phyloP scores from a whole-genome alignment of 1,140 invertebrate species.

The Bradynema listronoti region DNA sequence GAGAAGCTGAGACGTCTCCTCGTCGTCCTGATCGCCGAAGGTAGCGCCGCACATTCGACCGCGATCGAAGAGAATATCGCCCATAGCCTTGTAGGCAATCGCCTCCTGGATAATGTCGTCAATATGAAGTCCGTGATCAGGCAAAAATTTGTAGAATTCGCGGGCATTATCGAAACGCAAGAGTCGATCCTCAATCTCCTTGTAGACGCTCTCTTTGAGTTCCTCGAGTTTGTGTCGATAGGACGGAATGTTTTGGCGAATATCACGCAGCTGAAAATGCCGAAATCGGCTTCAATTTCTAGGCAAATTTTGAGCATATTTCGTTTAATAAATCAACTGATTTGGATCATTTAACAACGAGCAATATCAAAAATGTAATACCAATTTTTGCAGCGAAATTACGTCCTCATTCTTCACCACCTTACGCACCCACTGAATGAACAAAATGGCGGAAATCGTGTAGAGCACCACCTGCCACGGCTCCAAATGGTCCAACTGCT shows the following conservation, averaged over 20 bases:
- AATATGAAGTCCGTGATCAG: conserved; percentile 29
- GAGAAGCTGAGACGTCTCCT: conserved; percentile 25
- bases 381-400: conserved; percentile 25
- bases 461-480: conserved; percentile 44
- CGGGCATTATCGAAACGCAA: conserved; percentile 22
- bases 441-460: conserved; percentile 32
- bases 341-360: not conserved
- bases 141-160: conserved; percentile 43
- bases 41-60: conserved; percentile 42
- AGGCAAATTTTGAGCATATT: no score
- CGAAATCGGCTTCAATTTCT: no score
- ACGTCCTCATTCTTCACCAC: conserved; percentile 41
- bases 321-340: not conserved
- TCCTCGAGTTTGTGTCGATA: conserved; percentile 34
- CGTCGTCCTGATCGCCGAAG: no score
- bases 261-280: conserved; percentile 28
- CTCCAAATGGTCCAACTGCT: conserved; percentile 40
- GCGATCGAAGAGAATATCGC: conserved; percentile 40
- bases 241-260: conserved; percentile 19
- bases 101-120: conserved; percentile 41
- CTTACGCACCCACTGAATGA: conserved; percentile 43
- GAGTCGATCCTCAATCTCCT: conserved; percentile 40
- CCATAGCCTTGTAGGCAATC: conserved; percentile 41
- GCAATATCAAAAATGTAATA: conserved; percentile 11
- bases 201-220: conserved; percentile 15